Base-by-base conservation (phyloP, 2,797 vertebrate genomes). In the Pangasius mekongensis region DNA sequence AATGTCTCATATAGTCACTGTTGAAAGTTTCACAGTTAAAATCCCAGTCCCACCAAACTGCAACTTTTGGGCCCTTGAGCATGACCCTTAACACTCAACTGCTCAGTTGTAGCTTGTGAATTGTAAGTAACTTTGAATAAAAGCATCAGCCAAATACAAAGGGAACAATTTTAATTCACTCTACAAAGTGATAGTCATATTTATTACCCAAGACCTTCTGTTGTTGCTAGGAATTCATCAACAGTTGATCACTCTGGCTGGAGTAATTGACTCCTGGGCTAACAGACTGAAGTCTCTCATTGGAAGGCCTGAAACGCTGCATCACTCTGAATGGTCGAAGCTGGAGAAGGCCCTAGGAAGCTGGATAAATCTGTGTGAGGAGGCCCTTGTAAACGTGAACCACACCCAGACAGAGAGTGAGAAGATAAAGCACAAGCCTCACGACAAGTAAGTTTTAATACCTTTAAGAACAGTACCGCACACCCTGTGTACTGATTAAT, bases 181-280 rank as follows among this genome's bases (percentile, higher is more conserved):
- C 5, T 0, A 49, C 39, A 83, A 64, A 62, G 11, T 60, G 16
- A 78, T n/a, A 22, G 11, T 54, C 16, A 56, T 27, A 13, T 43
- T 36, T 82, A 39, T 27, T 64, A 62, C 36, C 39, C 60, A 47
- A 33, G 33, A 18, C 2, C 5, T 10, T 13, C 43, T 84, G 18
- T 60, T 49, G 49, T 74, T 85, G 56, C 89, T 58, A 98, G 97
- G 95, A 33, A 92, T 95, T 87, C 93, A 93, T 36, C 92, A 83
- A 90, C 92, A 94, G 81, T 91, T 97, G 89, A 90, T 92, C 89
- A 92, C 88, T 69, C 91, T 98, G 90, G 85, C 92, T 67, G 86
- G 87, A 89, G 91, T 71, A 86, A 90, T 97, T 88, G 96, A 97
- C 71, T 91, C 92, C 22, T 97, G 96, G 96, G 76, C 91, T 30